Base-by-base conservation (phyloP, 1,140 invertebrate species). In the Hirudo medicinalis region DNA sequence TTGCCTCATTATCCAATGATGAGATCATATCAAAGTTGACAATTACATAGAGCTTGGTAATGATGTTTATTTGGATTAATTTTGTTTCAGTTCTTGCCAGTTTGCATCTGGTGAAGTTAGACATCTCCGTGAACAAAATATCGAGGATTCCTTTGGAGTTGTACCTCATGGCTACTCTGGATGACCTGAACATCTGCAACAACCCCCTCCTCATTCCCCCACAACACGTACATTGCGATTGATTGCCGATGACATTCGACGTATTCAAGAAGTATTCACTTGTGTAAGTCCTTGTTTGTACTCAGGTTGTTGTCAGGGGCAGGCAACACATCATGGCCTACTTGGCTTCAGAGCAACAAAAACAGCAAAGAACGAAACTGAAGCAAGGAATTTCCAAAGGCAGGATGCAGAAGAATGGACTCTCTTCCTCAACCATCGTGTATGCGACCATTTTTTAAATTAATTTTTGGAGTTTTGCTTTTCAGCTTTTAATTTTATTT, bases 301-400 rank as follows among this genome's bases (percentile, higher is more conserved):
- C 4, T 13, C 57, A 63, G 57, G 57, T 63, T 13, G 57, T 63
- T 13, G 29, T 63, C 3, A 63, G 19, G 57, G 57, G 57, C 9
- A 25, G 57, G 22, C 57, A 63, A n/a, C 57, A 63, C 57, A 63
- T 63, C 57, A 63, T 63, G 57, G 22, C 57, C 9, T 63, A 63
- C 57, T 25, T 63, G 22, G 29, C 22, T 11, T 15, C 29, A 20
- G 57, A 63, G 22, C 22, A 32, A n/a, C 29, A 25, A 15, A 63
- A 32, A 11, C 22, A 22, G 19, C 22, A 63, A 32, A 63, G 29
- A 63, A 63, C 8, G 57, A 63, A 63, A 22, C 22, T 25, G 9
- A 63, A 6, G 29, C 22, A 63, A 22, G 57, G 43, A 49, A 8
- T 49, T 49, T 49, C 43, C 43, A 49, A 49, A 49, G 43, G 9